Evolutionary conservation across 2,797 vertebrate genomes (phyloP).

Genomic region (Enteromius unitaeniatus): DNA sequence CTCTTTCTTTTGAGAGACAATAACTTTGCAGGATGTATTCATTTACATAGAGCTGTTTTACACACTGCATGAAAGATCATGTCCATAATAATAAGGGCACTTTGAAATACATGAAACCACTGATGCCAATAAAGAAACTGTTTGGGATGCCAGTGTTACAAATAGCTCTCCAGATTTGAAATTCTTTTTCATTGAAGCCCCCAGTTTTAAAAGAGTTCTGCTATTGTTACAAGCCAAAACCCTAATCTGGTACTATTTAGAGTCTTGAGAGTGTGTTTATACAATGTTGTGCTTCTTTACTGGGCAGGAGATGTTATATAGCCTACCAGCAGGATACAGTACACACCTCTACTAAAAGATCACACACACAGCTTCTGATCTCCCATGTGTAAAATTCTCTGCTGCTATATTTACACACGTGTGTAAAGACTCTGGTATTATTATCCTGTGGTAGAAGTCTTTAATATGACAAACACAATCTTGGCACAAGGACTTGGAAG

Average conservation of each 20-base stretch:
- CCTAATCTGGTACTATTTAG: not conserved
- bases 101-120: no score
- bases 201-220: not conserved
- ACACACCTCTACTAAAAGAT: not conserved
- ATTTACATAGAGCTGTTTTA: no score
- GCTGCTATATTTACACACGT: conserved; percentile 29
- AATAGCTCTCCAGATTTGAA: no score
- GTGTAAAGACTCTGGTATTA: conserved; percentile 42
- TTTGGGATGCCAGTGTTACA: no score
- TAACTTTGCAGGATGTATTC: no score
- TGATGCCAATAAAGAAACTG: no score
- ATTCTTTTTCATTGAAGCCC: no score
- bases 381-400: conserved; percentile 16
- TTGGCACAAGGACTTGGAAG: not conserved
- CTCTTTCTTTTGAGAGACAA: no score
- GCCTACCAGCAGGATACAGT: conserved; percentile 19
- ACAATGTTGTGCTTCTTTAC: conserved; percentile 17
- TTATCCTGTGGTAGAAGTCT: conserved; percentile 27
- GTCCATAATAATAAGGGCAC: no score
- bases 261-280: not conserved
- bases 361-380: not conserved
- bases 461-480: conserved; percentile 50
- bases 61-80: no score
- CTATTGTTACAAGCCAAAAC: not conserved
- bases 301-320: conserved; percentile 5